These are phyloP conservation scores for Megalops atlanticus DNA, from an alignment of 2,113 vertebrate species.

Conservation along the genomic window DNA sequence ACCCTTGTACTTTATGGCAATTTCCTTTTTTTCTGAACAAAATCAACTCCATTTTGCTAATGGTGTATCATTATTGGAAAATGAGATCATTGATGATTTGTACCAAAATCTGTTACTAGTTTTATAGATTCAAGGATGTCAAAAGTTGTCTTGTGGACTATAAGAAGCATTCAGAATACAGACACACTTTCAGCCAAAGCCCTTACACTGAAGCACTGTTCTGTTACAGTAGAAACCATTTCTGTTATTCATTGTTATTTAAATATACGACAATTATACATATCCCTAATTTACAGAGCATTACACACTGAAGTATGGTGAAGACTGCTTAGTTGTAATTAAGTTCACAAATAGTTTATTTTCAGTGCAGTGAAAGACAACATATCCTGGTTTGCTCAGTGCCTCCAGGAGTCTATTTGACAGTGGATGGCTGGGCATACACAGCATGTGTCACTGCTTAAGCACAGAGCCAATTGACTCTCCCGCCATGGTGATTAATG, in stretches of 20 bases:
- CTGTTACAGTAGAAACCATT: conserved; percentile 24
- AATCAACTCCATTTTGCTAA: neutral
- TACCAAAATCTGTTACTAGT: neutral
- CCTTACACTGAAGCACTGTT: no score
- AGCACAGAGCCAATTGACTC: neutral
- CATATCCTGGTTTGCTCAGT: conserved; percentile 16
- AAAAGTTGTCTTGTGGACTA: neutral
- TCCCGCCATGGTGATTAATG: conserved; percentile 12
- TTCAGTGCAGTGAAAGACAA: conserved; percentile 12
- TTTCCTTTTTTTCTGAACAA: no score
- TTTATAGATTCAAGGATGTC: no score
- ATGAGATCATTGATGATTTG: neutral
- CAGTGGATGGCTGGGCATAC: conserved; percentile 4
- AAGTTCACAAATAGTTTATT: conserved; percentile 26
- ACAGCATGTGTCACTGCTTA: conserved; percentile 18
- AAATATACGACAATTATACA: conserved; percentile 15
- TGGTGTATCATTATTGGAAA: neutral
- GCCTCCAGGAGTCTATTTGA: conserved; percentile 43
- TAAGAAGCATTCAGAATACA: conserved; percentile 20
- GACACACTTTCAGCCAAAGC: conserved; percentile 29
- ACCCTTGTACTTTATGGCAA: no score
- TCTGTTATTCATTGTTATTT: conserved; percentile 12
- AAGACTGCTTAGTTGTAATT: conserved; percentile 38
- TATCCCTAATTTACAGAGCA: conserved; percentile 3
- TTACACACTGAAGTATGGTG: conserved; percentile 23